Base-by-base conservation (phyloP, 2,888 invertebrate species). In the Falcaria lacertinaria region DNA sequence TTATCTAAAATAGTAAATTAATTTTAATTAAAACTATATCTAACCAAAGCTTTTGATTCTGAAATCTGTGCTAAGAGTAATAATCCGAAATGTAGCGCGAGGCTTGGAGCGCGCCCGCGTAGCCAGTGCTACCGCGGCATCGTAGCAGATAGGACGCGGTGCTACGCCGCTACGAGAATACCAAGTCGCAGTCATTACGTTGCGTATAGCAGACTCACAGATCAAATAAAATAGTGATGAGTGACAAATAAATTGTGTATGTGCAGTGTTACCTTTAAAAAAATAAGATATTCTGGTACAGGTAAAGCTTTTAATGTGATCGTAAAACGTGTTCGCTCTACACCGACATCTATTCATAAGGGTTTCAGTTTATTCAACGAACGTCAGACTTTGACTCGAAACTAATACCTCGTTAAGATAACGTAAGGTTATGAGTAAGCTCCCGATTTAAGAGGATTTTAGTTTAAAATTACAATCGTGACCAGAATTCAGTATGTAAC, bases 391-490 rank as follows among this genome's bases (percentile, higher is more conserved):
- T 28, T 28, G 28, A 28, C 71, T 70, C 64, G 65, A 68, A 72
- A 70, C 68, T 76, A 81, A 84, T 80, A 78, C 80, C 69, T 75
- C 73, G 77, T 81, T 77, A 75, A 80, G 84, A 83, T 82, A 82
- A 74, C 69, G 67, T 69, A 65, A 67, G 70, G 70, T 28, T 11
- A 3, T 4, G 28, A 28, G 11, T 28, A 7, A 28, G 11, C 11
- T 28, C 11, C 11, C 3, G 7, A 3, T 28, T 11, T 11, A 2
- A 28, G 11, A 11, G 2, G 28, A 28, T 11, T 28, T 2, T 11
- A 2, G 7, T 28, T 11, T n/a, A 2, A 11, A 28, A 11, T 4
- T 28, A 28, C 6, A 19, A 19, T 3, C 4, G 19, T 19, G 19
- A 19, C 4, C 6, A 6, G 19, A 19, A n/a, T n/a, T n/a, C 19